phyloP scores from a whole-genome alignment of 2,888 invertebrate species.

The Leptogaster cylindrica region DNA sequence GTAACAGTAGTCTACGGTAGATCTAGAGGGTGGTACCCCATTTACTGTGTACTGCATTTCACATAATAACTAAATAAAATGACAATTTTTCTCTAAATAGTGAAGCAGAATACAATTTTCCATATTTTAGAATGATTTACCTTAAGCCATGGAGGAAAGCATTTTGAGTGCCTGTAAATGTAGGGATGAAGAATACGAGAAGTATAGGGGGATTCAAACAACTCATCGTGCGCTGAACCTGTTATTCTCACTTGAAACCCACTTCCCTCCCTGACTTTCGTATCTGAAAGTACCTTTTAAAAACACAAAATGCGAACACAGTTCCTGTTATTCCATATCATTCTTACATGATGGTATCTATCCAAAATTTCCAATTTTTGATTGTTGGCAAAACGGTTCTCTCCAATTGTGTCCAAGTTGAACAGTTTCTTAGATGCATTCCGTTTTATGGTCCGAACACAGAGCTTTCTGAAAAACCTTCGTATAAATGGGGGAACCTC shows the following conservation, averaged over 20 bases:
- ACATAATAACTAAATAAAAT: constrained; percentile 59
- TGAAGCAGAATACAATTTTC: constrained; percentile 61
- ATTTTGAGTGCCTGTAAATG: constrained; percentile 74
- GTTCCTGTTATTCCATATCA: background rate
- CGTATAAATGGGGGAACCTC: constrained; percentile 57
- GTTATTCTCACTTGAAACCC: constrained; percentile 64
- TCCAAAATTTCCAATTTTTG: constrained; percentile 55
- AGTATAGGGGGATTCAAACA: constrained; percentile 74
- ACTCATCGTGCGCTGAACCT: constrained; percentile 64
- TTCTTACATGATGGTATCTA: constrained; percentile 54
- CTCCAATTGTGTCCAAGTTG: constrained; percentile 64
- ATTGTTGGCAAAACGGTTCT: constrained; percentile 30
- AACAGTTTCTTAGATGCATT: constrained; percentile 65
- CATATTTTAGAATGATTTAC: constrained; percentile 61
- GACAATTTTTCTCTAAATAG: constrained; percentile 64
- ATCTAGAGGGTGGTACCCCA: constrained; percentile 62
- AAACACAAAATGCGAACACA: background rate
- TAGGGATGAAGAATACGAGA: constrained; percentile 80
- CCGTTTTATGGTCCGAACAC: constrained; percentile 66
- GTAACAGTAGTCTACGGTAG: constrained; percentile 84
- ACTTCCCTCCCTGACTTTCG: constrained; percentile 49
- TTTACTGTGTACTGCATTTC: constrained; percentile 61
- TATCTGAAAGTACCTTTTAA: constrained; percentile 52
- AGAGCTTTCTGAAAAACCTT: constrained; percentile 67
- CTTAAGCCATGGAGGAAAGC: constrained; percentile 74